These are phyloP conservation scores for Halictus quadricinctus DNA, from an alignment of 2,888 invertebrate genomes.

Conservation along the genomic window DNA sequence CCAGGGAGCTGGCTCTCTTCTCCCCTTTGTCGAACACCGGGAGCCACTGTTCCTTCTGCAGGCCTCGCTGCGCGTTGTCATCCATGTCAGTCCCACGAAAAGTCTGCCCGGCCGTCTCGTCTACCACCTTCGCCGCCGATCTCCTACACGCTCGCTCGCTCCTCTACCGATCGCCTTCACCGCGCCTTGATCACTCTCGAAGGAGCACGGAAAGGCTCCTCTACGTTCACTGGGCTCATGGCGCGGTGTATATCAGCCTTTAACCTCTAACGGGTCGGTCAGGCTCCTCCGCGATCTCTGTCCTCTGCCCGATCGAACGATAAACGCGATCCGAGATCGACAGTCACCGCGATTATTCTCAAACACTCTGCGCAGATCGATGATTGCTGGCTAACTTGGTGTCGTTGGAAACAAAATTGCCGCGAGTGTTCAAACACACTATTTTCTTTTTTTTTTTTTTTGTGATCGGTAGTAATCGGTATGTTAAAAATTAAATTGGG, in stretches of 20 bases:
- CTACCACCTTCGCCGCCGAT: conserved; percentile 22
- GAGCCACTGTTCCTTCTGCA: conserved; percentile 78
- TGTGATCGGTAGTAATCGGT: not conserved
- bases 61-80: conserved; percentile 62
- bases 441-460: not conserved
- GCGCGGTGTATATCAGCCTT: conserved; percentile 67
- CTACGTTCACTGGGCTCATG: conserved; percentile 50
- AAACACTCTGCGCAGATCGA: not conserved
- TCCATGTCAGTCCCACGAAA: conserved; percentile 71
- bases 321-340: conserved; percentile 51
- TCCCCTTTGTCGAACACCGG: conserved; percentile 71
- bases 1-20: conserved; percentile 73
- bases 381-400: too few relatives aligned
- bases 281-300: conserved; percentile 54
- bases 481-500: too few relatives aligned
- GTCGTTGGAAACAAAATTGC: too few relatives aligned
- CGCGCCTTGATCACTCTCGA: conserved; percentile 43
- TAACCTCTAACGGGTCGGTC: conserved; percentile 75
- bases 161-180: conserved; percentile 33
- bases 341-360: conserved; percentile 9
- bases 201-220: conserved; percentile 45
- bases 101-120: not conserved
- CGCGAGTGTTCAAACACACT: not conserved
- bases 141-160: conserved; percentile 6
- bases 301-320: conserved; percentile 53